Base-by-base conservation (phyloP, 2,888 invertebrate species). In the Schizotus pectinicornis region DNA sequence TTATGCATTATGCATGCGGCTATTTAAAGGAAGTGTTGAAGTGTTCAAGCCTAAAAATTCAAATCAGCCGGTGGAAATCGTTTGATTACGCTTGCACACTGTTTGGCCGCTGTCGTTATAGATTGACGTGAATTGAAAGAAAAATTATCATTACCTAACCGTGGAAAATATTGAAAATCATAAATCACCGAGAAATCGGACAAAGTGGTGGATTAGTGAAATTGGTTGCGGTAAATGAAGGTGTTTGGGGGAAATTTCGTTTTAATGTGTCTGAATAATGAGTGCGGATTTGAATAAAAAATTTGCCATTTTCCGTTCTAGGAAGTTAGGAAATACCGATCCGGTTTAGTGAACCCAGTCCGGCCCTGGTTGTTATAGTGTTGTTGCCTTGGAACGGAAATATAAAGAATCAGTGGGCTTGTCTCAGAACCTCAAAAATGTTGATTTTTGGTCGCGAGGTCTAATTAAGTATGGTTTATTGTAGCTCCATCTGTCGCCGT, bases 401-500 rank as follows among this genome's bases (percentile, higher is more conserved):
- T 45, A 45, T 32, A 33, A 45, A 45, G 34, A 45, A 45, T 13
- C 8, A 33, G 30, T 34, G 42, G 35, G 30, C 30, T 32, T 11
- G 42, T 34, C 30, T 30, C 11, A 41, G 22, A 50, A 42, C 30
- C 14, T 33, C 36, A 42, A 51, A 42, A 42, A 33, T 33, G 30
- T 51, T 36, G 35, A 37, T 54, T 54, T 34, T 47, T 39, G 39
- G 35, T 41, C 42, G 30, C 32, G 34, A 41, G 14, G 39, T 13
- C 22, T 41, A 50, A 50, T 50, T 41, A 50, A 41, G 34, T 41
- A 48, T 31, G 34, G 32, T 45, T 38, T 31, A 39, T 37, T 32
- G 32, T 33, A 38, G 37, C 55, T 32, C n/a, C 38, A 46, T 48
- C 48, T 55, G 55, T 37, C 43, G 43, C 35, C 47, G 8, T 39